These are phyloP conservation scores for Cheilosia vulpina DNA, from an alignment of 2,888 invertebrate genomes.

Conservation along the genomic window DNA sequence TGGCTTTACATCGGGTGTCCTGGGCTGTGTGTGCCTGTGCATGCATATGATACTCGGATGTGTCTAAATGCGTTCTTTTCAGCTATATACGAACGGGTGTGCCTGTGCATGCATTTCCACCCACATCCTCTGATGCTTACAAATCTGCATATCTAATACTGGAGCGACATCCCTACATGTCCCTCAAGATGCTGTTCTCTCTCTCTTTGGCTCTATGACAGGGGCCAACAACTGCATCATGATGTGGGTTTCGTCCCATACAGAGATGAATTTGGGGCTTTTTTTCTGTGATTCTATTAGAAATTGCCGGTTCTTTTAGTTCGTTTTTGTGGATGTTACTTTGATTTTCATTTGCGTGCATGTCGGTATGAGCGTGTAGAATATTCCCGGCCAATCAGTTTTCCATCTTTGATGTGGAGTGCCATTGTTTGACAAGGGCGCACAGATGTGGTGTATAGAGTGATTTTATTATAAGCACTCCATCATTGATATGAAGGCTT, in stretches of 20 bases:
- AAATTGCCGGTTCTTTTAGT: no score
- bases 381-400: no score
- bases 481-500: no score
- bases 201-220: slow-evolving; percentile 6
- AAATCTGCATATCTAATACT: slow-evolving; percentile 58
- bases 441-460: no score
- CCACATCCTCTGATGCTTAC: slow-evolving; percentile 41
- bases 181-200: slow-evolving; percentile 24
- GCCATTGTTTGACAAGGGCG: no score
- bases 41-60: slow-evolving; percentile 58
- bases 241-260: slow-evolving; percentile 1
- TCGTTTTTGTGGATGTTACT: no score
- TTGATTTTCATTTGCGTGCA: no score
- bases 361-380: no score
- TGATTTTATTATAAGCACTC: no score
- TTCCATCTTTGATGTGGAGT: no score
- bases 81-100: slow-evolving; percentile 11
- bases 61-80: slow-evolving; percentile 52
- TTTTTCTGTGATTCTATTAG: neutral
- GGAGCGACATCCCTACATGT: slow-evolving; percentile 45
- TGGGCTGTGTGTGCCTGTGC: slow-evolving; percentile 42
- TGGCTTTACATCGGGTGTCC: slow-evolving; percentile 30
- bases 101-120: neutral
- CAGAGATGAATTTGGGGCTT: slow-evolving; percentile 5
- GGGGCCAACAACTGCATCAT: slow-evolving; percentile 45